A percentile compares a stretch with the other conserved stretches of the same genome.
phyloP scores from a whole-genome alignment of 2,797 vertebrate genomes.

The Chloroceryle inda region DNA sequence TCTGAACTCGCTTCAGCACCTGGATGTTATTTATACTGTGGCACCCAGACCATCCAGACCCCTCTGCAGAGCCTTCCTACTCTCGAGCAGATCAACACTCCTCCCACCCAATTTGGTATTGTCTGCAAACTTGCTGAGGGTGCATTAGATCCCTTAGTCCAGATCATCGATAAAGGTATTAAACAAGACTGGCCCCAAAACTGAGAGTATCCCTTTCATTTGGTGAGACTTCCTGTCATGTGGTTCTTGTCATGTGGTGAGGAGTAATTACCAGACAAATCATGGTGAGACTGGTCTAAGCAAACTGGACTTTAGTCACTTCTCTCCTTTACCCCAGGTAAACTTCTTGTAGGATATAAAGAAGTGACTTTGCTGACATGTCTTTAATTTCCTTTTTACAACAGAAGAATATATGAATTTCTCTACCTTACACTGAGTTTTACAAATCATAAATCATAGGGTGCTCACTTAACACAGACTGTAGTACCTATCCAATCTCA shows the following conservation, averaged over 20 bases:
- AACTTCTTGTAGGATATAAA: not conserved
- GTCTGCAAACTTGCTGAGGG: too few relatives aligned
- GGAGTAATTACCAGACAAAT: not conserved
- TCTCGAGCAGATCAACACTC: too few relatives aligned
- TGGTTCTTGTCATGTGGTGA: not conserved
- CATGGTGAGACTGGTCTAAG: not conserved
- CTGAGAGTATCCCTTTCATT: not conserved
- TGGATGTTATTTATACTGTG: too few relatives aligned
- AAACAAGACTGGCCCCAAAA: too few relatives aligned
- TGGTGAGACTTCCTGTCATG: not conserved
- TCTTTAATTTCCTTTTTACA: not conserved
- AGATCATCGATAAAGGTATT: too few relatives aligned
- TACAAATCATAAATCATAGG: not conserved
- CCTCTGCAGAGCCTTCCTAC: too few relatives aligned
- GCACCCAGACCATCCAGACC: too few relatives aligned
- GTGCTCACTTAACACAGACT: not conserved
- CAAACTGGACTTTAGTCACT: not conserved
- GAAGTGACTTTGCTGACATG: fast-evolving
- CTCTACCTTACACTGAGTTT: not conserved
- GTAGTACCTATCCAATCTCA: not conserved
- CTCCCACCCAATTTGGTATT: too few relatives aligned
- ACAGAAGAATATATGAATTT: not conserved
- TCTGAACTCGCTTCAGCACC: too few relatives aligned
- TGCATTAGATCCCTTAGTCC: too few relatives aligned
- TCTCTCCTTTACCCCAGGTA: not conserved